A percentile compares a stretch with the other conserved stretches of the same genome.
Conservation (phyloP, 2,113 vertebrate species). For the Clarias gariepinus region DNA sequence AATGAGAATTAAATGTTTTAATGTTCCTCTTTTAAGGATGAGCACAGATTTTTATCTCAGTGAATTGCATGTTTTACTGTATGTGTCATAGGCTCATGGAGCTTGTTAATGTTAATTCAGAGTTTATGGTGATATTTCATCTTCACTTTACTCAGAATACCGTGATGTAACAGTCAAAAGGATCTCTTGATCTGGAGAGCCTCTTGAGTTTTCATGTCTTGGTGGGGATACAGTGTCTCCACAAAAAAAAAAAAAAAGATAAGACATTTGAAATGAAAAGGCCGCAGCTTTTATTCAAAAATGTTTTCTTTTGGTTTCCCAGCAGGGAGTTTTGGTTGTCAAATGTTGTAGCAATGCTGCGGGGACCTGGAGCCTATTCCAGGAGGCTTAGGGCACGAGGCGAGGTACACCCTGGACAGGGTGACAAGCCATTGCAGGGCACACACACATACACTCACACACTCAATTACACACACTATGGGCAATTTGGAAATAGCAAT, state of each 20-base stretch:
- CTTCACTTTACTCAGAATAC: neutral
- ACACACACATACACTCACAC: too few species aligned
- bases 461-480: too few species aligned
- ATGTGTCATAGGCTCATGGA: neutral
- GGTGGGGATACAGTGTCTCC: neutral
- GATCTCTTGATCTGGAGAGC: neutral
- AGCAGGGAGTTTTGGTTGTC: too few species aligned
- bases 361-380: too few species aligned
- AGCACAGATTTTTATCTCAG: neutral
- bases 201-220: neutral
- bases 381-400: too few species aligned
- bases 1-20: neutral
- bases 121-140: neutral
- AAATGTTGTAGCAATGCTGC: too few species aligned
- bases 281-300: neutral
- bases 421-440: too few species aligned
- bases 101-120: neutral
- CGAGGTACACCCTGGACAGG: too few species aligned
- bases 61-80: neutral
- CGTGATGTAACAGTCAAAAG: neutral
- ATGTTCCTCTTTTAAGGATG: neutral
- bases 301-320: neutral
- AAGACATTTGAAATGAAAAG: neutral
- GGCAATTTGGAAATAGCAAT: too few species aligned
- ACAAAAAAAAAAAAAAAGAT: too few species aligned